Base-by-base conservation (phyloP, 2,888 invertebrate species). In the Oxytorus armatus region DNA sequence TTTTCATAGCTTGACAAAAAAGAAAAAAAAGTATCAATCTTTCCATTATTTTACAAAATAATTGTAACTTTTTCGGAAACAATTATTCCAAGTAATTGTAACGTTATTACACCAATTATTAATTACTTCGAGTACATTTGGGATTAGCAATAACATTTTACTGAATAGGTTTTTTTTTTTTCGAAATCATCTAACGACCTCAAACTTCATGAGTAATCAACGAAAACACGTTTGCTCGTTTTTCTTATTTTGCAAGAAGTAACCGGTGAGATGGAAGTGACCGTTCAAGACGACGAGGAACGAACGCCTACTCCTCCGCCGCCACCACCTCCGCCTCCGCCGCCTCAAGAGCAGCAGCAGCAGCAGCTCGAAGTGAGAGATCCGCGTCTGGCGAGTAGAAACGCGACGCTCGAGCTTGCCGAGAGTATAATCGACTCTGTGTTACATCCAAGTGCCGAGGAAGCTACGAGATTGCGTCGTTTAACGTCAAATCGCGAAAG, bases 391-490 rank as follows among this genome's bases (percentile, higher is more conserved):
- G 83, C 86, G 7, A 87, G 85, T 77, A 78, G 88, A 1, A 90
- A 87, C 81, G 85, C 90, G 0, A 89, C 90, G 1, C 84, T 89
- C 25, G 90, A 91, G 79, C 86, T 92, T 10, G 92, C 93, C 0
- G 92, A 92, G 82, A 92, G 92, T 69, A 91, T 93, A 55, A 92
- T 92, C 1, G 92, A 92, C 79, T 92, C 92, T 16, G 92, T 93
- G 10, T 85, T 92, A 11, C 89, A 90, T 21, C 89, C 92, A 0
- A 87, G 87, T 29, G 85, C 89, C 2, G 85, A 88, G 18, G 90
- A 89, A 82, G 86, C 88, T 3, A 88, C 86, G 3, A 86, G 88
- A 85, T 73, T 90, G 59, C 85, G 85, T 66, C 87, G 89, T 86
- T 80, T 83, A 25, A 33, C 47, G 42, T 47, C 68, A 1, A 76